Evolutionary conservation across 2,113 vertebrate genomes (phyloP).

Genomic region (Gavia stellata): DNA sequence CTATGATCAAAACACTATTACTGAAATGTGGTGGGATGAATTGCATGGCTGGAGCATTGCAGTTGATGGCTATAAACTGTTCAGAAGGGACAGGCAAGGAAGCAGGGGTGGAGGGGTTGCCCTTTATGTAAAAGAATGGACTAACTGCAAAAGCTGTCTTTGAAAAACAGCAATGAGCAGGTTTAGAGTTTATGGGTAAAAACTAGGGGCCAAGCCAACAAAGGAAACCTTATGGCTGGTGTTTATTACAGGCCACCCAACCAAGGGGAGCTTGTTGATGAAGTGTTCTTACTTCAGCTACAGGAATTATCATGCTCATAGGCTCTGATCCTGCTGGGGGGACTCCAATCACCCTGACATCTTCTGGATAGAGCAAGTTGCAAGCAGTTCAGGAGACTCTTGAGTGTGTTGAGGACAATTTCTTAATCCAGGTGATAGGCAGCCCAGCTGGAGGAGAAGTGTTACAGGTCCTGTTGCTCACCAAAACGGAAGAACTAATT

Average conservation of each 20-base stretch:
- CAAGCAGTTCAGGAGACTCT: neutral
- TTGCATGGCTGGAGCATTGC: neutral
- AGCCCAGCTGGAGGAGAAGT: neutral
- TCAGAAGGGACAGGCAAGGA: neutral
- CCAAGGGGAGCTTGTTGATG: neutral
- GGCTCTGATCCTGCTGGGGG: neutral
- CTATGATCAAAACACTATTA: neutral
- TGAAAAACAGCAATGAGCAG: neutral
- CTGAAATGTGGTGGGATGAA: neutral
- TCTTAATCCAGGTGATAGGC: neutral
- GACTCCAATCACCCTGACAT: neutral
- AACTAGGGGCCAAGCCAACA: rapidly evolving
- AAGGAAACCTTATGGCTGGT: neutral
- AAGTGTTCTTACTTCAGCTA: neutral
- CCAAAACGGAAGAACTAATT: neutral
- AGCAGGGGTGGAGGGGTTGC: neutral
- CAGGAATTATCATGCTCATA: neutral
- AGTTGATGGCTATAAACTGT: neutral
- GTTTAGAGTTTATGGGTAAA: neutral
- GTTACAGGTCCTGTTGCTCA: neutral
- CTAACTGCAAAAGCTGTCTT: neutral
- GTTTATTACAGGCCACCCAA: too few species aligned
- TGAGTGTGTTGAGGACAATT: neutral
- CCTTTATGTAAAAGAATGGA: neutral
- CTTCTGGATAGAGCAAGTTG: neutral